Evolutionary conservation across 2,888 invertebrate genomes (phyloP).

Genomic region (Oligia strigilis): DNA sequence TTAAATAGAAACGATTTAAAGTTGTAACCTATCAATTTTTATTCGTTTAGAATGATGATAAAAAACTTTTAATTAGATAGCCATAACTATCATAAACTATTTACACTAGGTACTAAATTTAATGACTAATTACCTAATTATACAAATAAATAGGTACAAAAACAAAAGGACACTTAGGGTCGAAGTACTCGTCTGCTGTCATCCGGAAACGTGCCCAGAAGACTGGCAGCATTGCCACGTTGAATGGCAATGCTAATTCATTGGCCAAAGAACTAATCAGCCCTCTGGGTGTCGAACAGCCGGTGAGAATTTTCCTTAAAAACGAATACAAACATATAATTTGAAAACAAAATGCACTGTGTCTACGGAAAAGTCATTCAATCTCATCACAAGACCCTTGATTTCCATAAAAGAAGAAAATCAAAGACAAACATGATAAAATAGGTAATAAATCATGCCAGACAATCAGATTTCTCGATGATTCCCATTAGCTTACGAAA

Average conservation of each 20-base stretch:
- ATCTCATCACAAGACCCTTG: neutral
- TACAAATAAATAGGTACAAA: too few relatives aligned
- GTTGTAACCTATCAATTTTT: neutral
- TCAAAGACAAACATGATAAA: neutral
- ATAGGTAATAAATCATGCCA: constrained; percentile 23
- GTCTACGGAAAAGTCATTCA: neutral
- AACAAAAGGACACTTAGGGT: too few relatives aligned
- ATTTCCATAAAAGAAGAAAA: neutral
- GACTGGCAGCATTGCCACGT: too few relatives aligned
- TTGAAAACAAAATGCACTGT: neutral
- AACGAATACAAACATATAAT: neutral
- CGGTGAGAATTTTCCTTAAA: neutral
- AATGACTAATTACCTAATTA: too few relatives aligned
- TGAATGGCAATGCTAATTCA: neutral
- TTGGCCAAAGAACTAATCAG: neutral
- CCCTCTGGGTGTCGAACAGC: neutral
- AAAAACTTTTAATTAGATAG: neutral
- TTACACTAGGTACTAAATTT: too few relatives aligned
- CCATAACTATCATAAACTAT: too few relatives aligned
- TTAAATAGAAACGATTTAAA: neutral
- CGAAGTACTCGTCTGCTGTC: too few relatives aligned
- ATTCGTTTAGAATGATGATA: neutral
- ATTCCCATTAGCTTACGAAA: constrained; percentile 29
- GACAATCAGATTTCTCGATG: constrained; percentile 25
- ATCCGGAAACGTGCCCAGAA: too few relatives aligned